Conservation (phyloP, 2,113 vertebrate species). For the Catagonus wagneri region DNA sequence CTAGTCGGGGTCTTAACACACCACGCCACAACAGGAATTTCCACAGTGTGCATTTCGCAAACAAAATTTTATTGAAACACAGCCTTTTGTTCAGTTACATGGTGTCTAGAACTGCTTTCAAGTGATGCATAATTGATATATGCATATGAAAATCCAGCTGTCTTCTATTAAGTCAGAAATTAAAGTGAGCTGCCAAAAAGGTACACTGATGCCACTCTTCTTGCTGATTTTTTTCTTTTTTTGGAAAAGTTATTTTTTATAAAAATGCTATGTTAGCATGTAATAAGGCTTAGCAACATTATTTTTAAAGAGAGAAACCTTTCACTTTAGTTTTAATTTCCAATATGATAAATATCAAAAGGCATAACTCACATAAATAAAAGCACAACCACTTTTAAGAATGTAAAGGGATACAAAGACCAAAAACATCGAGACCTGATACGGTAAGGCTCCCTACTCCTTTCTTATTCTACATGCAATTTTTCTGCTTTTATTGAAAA, state of each 20-base stretch:
- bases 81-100: not conserved
- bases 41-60: not conserved
- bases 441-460: accelerated
- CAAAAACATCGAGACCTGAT: not conserved
- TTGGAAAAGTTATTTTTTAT: not conserved
- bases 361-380: not conserved
- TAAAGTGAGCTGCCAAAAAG: not conserved
- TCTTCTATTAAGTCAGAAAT: not conserved
- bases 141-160: not conserved
- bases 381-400: not conserved
- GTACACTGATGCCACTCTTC: not conserved
- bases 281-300: not conserved
- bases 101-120: not conserved
- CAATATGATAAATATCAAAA: not conserved
- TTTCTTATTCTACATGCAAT: not conserved
- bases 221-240: not conserved
- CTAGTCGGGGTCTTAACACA: no score
- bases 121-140: not conserved
- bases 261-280: not conserved
- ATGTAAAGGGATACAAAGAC: not conserved
- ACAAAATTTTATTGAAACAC: not conserved
- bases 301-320: not conserved
- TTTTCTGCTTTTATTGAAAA: not conserved
- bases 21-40: no score
- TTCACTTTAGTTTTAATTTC: not conserved